These are phyloP conservation scores for Hydra vulgaris DNA, from an alignment of 30 jellyfish, hydroid and myxozoan species.

Conservation along the genomic window DNA sequence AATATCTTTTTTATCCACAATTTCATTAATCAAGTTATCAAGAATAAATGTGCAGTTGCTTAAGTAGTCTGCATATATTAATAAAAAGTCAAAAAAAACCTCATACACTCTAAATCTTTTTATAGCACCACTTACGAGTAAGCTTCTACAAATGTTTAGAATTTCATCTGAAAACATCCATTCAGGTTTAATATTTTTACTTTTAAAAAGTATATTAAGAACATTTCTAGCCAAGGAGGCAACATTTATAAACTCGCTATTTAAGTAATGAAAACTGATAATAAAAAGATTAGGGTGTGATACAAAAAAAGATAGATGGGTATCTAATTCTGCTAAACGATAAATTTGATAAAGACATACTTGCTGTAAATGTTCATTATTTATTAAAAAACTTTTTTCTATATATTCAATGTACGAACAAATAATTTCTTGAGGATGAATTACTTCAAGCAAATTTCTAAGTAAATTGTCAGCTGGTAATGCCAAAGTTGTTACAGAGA, in stretches of 20 bases:
- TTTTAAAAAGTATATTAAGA: slow-evolving; percentile 2
- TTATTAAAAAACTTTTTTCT: not conserved
- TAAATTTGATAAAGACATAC: slow-evolving; percentile 9
- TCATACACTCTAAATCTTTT: slow-evolving; percentile 73
- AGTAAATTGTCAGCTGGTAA: not conserved
- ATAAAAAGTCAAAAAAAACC: slow-evolving; percentile 36
- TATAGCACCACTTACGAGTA: slow-evolving; percentile 18
- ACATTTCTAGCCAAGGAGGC: slow-evolving; percentile 35
- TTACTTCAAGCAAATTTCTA: not conserved
- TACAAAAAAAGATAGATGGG: slow-evolving; percentile 1
- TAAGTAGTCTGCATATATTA: slow-evolving; percentile 4
- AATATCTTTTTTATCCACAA: slow-evolving; percentile 33
- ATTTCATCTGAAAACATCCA: slow-evolving; percentile 36
- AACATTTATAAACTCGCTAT: slow-evolving; percentile 4
- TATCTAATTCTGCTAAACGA: slow-evolving; percentile 15
- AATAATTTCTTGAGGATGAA: not conserved
- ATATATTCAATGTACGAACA: not conserved
- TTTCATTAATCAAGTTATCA: slow-evolving; percentile 21
- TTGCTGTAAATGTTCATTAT: not conserved
- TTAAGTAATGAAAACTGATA: slow-evolving; percentile 4
- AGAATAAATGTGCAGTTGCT: slow-evolving; percentile 8
- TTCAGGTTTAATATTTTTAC: not conserved
- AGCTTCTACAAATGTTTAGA: slow-evolving; percentile 3
- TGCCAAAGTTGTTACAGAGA: not conserved
- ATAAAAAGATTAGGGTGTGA: slow-evolving; percentile 15